phyloP scores from a whole-genome alignment of 1,140 invertebrate genomes.

The Nomia melanderi region DNA sequence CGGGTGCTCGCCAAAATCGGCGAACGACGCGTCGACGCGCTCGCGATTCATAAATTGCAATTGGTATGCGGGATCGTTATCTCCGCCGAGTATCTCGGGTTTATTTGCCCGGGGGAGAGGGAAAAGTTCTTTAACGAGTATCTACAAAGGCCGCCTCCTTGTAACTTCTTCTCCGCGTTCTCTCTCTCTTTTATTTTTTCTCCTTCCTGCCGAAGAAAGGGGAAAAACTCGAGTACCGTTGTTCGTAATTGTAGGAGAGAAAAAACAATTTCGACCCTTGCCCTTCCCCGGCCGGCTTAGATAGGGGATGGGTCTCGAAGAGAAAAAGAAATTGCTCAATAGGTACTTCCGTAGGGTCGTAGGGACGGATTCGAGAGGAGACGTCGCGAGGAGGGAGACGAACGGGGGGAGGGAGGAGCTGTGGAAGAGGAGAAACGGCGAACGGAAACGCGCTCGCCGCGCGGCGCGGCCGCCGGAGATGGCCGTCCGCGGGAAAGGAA shows the following conservation, averaged over 20 bases:
- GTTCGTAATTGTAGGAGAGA: constrained; percentile 57
- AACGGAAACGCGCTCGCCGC: constrained; percentile 1
- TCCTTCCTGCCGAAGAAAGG: constrained; percentile 4
- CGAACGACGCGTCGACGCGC: no score
- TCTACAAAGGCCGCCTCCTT: constrained; percentile 18
- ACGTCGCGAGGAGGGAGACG: not conserved
- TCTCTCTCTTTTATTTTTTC: not conserved
- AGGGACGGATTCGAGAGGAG: constrained; percentile 31
- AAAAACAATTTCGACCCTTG: constrained; percentile 61
- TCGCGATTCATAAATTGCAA: constrained; percentile 26
- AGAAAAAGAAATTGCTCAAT: constrained; percentile 54
- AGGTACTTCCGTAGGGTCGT: constrained; percentile 55
- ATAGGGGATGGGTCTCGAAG: not conserved
- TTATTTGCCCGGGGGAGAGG: constrained; percentile 26
- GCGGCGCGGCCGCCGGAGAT: constrained; percentile 33
- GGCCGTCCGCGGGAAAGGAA: constrained; percentile 5
- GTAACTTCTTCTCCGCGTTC: constrained; percentile 14
- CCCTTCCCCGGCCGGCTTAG: constrained; percentile 20
- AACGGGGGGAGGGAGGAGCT: not conserved
- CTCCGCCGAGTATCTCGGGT: not conserved
- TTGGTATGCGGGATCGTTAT: constrained; percentile 41
- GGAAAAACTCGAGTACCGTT: constrained; percentile 33
- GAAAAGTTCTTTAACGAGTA: constrained; percentile 43
- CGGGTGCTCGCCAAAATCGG: no score
- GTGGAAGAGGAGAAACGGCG: no score